These are phyloP conservation scores for Epistrophella euchroma DNA, from an alignment of 2,888 invertebrate genomes.

Conservation along the genomic window DNA sequence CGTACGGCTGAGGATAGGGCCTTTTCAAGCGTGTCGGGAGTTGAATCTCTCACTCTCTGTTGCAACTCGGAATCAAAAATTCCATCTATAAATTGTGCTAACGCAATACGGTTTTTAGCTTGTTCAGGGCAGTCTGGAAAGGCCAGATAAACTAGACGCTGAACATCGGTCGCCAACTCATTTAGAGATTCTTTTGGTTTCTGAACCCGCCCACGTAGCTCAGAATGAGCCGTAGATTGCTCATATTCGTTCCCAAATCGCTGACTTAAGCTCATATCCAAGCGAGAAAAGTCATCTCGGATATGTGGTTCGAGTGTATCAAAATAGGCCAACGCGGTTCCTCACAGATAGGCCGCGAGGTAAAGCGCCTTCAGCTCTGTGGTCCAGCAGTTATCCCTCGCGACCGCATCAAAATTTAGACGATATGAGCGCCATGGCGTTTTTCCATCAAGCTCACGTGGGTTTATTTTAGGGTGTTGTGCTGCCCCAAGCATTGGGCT, in stretches of 20 bases:
- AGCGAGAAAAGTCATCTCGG: background rate
- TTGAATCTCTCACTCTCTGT: background rate
- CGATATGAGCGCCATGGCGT: background rate
- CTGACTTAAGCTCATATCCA: background rate
- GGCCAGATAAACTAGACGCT: conserved; percentile 20
- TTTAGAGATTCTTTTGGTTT: conserved; percentile 14
- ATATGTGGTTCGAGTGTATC: conserved; percentile 10
- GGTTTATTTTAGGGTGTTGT: background rate
- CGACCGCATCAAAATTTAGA: conserved; percentile 21
- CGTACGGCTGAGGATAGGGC: background rate
- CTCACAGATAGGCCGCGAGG: conserved; percentile 20
- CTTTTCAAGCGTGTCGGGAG: background rate
- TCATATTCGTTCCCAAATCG: conserved; percentile 14
- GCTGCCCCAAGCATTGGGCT: background rate
- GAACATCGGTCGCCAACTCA: conserved; percentile 20
- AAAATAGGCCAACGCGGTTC: conserved; percentile 13
- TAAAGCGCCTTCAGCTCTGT: conserved; percentile 27
- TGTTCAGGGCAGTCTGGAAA: no score
- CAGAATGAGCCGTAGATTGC: conserved; percentile 11
- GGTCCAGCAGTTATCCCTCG: conserved; percentile 23
- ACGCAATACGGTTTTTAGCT: conserved; percentile 5
- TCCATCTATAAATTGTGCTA: conserved; percentile 10
- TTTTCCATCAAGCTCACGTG: background rate
- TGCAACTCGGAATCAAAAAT: no score
- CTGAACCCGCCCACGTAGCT: conserved; percentile 5